Conservation (phyloP, 23 tunicate species). For the Diplosoma virens region DNA sequence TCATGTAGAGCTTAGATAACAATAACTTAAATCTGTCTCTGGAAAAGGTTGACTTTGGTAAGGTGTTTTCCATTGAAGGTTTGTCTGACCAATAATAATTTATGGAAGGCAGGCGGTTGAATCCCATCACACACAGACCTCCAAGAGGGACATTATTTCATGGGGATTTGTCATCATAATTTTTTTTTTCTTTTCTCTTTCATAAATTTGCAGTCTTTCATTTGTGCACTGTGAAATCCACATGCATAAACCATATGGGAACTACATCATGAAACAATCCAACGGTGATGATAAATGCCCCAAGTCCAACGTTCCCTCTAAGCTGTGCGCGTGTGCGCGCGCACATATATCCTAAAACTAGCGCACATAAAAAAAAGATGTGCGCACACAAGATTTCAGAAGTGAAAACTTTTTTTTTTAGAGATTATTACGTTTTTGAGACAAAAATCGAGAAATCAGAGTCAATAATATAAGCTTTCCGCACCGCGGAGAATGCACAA, state of each 20-base stretch:
- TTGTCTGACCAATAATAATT: slow-evolving; percentile 16
- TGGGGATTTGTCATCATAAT: slow-evolving; percentile 7
- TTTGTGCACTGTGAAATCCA: too few species aligned
- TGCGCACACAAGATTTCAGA: too few species aligned
- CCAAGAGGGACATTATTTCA: slow-evolving; percentile 15
- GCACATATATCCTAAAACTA: too few species aligned
- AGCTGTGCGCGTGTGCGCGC: too few species aligned
- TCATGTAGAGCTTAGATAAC: neutral
- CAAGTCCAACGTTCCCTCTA: too few species aligned
- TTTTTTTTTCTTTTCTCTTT: slow-evolving; percentile 8
- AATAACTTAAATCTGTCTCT: slow-evolving; percentile 7
- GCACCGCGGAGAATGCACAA: too few species aligned
- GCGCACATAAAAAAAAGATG: too few species aligned
- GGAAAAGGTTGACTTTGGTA: slow-evolving; percentile 8
- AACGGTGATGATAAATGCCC: slow-evolving; percentile 3
- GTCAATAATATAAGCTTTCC: too few species aligned
- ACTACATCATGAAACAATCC: slow-evolving; percentile 3
- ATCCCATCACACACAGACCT: slow-evolving; percentile 22
- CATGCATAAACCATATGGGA: slow-evolving; percentile 4
- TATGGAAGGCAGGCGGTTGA: too few species aligned
- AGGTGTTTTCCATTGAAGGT: slow-evolving; percentile 5
- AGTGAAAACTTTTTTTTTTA: too few species aligned
- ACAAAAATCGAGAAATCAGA: too few species aligned
- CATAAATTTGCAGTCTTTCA: slow-evolving; percentile 10
- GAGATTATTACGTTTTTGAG: too few species aligned